Evolutionary conservation across 2,113 vertebrate species (phyloP).

Genomic region (Poicephalus meyeri): DNA sequence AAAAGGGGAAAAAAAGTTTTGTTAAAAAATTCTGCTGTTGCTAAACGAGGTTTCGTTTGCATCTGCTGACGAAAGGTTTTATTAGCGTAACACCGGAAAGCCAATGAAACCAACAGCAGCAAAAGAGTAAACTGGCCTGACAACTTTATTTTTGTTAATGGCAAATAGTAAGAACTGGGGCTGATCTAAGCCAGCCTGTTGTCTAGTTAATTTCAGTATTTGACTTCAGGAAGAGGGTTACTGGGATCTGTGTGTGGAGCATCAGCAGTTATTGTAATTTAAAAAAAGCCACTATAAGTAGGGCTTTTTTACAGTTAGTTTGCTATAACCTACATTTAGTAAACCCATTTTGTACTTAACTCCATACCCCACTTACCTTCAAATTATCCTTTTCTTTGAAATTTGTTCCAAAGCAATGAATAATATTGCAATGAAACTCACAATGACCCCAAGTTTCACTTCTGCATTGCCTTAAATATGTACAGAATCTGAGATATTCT

Average conservation of each 20-base stretch:
- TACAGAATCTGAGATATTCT: background rate
- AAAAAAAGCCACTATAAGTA: background rate
- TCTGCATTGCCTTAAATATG: background rate
- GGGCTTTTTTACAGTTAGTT: background rate
- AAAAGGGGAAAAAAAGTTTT: background rate
- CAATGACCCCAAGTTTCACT: background rate
- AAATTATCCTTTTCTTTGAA: background rate
- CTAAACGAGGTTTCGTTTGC: background rate
- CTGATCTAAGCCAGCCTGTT: background rate
- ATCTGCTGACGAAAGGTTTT: constrained; percentile 15
- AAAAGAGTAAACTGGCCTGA: background rate
- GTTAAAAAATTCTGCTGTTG: background rate
- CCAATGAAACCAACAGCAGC: background rate
- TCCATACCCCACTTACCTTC: background rate
- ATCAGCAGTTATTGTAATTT: background rate
- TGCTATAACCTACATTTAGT: background rate
- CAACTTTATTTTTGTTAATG: constrained; percentile 6
- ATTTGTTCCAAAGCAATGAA: background rate
- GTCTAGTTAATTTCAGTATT: background rate
- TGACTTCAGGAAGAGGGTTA: background rate
- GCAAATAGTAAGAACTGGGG: background rate
- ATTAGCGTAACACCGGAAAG: background rate
- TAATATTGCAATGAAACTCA: background rate
- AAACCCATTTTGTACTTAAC: background rate
- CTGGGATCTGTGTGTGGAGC: background rate